Base-by-base conservation (phyloP, 1,140 invertebrate species). In the Tetramorium alpestre region DNA sequence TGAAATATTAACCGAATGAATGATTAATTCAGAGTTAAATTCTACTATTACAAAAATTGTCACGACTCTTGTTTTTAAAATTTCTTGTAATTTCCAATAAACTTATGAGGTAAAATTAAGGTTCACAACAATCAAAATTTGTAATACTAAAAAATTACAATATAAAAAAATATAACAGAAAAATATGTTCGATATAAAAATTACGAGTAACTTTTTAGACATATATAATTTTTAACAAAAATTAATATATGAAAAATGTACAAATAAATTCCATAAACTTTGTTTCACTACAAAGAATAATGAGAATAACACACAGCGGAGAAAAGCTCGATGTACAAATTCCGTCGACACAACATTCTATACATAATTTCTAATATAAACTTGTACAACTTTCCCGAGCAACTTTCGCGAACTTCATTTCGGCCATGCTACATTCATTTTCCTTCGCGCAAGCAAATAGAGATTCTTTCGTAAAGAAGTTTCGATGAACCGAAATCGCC, bases 341-440 rank as follows among this genome's bases (percentile, higher is more conserved):
- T 70, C 18, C 62, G 18, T 11, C 33, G 33, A 41, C 4, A 51
- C n/a, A 41, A 81, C 22, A 41, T 70, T 69, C 22, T 16, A n/a
- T 33, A 16, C 44, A 33, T 54, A 70, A 70, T 81, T 81, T 56
- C 8, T 69, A 70, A 54, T 47, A 47, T 38, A 81, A 75, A 60
- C n/a, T 84, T 56, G 8, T 44, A 54, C 22, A 62, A 84, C 25
- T 84, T 70, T 44, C 5, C 22, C 54, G 25, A 47, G n/a, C 13
- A 47, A 70, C 54, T 60, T 47, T 47, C 41, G 25, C 56, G 28
- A 60, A 60, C 18, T 73, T 51, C 33, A 73, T 72, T 73, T 60
- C 28, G 47, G 33, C 25, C 25, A 44, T 3, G 38, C 25, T 18
- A 47, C 25, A 41, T 25, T 84, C 80, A 44, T 60, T 84, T 8